Conservation (phyloP, 2,113 vertebrate species). For the Nothobranchius furzeri region DNA sequence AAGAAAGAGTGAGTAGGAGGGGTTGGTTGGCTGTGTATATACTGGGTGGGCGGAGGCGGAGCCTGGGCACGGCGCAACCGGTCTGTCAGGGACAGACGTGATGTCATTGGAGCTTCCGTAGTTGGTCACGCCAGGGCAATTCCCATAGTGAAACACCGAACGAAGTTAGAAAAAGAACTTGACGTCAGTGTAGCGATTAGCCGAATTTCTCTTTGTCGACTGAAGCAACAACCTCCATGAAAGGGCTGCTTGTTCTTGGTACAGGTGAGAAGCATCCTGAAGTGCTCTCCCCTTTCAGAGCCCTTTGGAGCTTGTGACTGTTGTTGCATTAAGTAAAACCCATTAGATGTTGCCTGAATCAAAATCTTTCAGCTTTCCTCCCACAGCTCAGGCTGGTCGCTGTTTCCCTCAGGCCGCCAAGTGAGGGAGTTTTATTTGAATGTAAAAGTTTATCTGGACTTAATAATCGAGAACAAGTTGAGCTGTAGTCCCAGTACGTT, state of each 20-base stretch:
- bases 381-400: constrained; percentile 16
- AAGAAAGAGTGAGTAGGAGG: too few species aligned
- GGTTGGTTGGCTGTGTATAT: too few species aligned
- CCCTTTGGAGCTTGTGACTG: constrained; percentile 4
- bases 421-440: constrained; percentile 26
- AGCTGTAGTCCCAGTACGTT: constrained; percentile 17
- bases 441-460: constrained; percentile 28
- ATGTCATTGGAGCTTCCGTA: too few species aligned
- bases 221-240: constrained; percentile 49
- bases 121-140: too few species aligned
- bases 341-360: constrained; percentile 28
- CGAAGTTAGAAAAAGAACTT: too few species aligned
- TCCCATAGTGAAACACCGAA: too few species aligned
- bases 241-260: constrained; percentile 68
- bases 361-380: constrained; percentile 28
- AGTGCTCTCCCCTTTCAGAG: constrained; percentile 56
- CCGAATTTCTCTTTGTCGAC: constrained; percentile 18
- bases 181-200: constrained; percentile 2
- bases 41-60: too few species aligned
- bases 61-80: too few species aligned
- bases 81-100: too few species aligned
- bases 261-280: constrained; percentile 49
- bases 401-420: constrained; percentile 2
- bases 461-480: constrained; percentile 25
- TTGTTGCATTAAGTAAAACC: constrained; percentile 31